A percentile compares a stretch with the other conserved stretches of the same genome.
phyloP scores from a whole-genome alignment of 2,888 invertebrate species.

The Erebia ligea region DNA sequence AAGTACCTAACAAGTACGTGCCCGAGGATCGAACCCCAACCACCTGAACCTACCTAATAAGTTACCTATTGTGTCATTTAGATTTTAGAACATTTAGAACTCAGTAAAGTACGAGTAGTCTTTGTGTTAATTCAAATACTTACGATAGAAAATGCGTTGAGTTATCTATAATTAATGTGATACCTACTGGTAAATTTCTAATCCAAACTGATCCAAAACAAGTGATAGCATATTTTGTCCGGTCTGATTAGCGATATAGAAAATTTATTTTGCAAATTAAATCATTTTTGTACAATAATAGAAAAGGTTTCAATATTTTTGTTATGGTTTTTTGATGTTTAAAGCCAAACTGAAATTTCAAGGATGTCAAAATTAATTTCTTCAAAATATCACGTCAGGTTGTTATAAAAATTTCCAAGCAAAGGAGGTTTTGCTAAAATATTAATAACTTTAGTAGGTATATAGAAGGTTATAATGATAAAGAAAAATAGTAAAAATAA shows the following conservation, averaged over 20 bases:
- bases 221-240: constrained; percentile 31
- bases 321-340: constrained; percentile 20
- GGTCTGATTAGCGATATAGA: background rate
- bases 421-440: background rate
- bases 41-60: no score
- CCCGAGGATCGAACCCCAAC: no score
- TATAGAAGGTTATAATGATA: no score
- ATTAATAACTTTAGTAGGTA: no score
- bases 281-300: no score
- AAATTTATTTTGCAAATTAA: constrained; percentile 8
- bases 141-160: background rate
- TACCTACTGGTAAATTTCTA: constrained; percentile 16
- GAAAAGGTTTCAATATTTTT: background rate
- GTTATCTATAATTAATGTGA: constrained; percentile 29
- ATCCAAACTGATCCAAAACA: constrained; percentile 9
- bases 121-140: background rate
- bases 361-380: constrained; percentile 9
- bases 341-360: constrained; percentile 24
- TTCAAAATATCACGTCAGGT: no score
- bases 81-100: no score
- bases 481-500: no score
- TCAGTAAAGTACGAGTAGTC: background rate
- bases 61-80: background rate
- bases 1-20: no score
- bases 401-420: no score